phyloP scores from a whole-genome alignment of 2,888 invertebrate species.

The Sarcophaga carnaria region DNA sequence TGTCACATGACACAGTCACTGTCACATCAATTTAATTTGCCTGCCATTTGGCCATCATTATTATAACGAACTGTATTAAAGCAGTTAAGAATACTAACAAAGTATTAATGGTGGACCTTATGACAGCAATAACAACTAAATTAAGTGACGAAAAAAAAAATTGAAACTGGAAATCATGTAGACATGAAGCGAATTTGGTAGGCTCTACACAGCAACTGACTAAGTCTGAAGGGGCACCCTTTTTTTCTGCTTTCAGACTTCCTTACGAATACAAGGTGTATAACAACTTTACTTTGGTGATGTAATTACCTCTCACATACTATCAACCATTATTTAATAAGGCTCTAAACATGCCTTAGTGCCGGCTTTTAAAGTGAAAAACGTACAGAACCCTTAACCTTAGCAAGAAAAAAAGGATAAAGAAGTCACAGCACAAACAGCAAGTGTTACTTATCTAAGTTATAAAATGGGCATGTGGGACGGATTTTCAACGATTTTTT shows the following conservation, averaged over 20 bases:
- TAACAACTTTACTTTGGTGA: no score
- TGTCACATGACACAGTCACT: neutral
- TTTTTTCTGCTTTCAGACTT: no score
- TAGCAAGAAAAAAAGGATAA: neutral
- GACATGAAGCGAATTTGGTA: neutral
- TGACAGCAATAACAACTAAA: conserved; percentile 42
- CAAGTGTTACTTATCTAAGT: neutral
- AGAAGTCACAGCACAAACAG: neutral
- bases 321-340: no score
- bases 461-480: conserved; percentile 1
- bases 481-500: neutral
- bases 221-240: no score
- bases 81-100: neutral
- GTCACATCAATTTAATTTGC: neutral
- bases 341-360: no score
- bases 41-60: conserved; percentile 9
- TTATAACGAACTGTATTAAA: neutral
- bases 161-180: neutral
- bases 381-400: neutral
- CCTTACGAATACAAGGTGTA: no score
- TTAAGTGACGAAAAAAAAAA: conserved; percentile 19
- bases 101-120: conserved; percentile 26
- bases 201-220: no score
- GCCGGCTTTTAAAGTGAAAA: neutral
- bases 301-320: no score